Evolutionary conservation across 1,140 invertebrate species (phyloP).

Genomic region (Drosophila sp.): DNA sequence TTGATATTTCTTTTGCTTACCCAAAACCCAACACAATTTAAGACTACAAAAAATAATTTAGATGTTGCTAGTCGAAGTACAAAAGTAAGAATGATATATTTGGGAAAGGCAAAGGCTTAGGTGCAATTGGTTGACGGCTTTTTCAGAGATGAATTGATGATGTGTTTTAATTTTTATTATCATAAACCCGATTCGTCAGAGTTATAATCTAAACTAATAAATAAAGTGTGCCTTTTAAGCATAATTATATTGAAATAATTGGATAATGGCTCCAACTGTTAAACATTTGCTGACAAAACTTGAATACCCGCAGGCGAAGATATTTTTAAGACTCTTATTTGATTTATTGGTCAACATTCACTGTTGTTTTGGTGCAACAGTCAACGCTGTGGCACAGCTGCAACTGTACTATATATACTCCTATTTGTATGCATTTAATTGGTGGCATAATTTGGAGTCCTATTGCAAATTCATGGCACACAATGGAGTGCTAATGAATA

Average conservation of each 20-base stretch:
- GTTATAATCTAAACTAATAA: too few relatives aligned
- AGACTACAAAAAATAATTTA: constrained; percentile 47
- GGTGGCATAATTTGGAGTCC: constrained; percentile 46
- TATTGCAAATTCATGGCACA: constrained; percentile 62
- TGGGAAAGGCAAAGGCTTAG: not conserved
- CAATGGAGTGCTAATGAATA: constrained; percentile 78
- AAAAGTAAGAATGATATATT: constrained; percentile 31
- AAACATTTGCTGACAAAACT: too few relatives aligned
- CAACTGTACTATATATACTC: not conserved
- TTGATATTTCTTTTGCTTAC: constrained; percentile 1
- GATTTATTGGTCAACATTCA: constrained; percentile 9
- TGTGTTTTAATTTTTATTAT: not conserved
- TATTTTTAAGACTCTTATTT: not conserved
- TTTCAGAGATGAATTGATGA: constrained; percentile 2
- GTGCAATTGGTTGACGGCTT: not conserved
- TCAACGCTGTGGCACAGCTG: constrained; percentile 2
- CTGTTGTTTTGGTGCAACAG: not conserved
- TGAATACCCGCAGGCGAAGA: not conserved
- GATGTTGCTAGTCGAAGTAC: constrained; percentile 7
- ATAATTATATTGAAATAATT: too few relatives aligned
- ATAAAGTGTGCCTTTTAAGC: too few relatives aligned
- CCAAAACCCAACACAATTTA: constrained; percentile 35
- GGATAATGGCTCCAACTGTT: too few relatives aligned
- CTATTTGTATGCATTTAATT: constrained; percentile 48
- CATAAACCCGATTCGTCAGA: too few relatives aligned